These are phyloP conservation scores for Liasis olivaceus DNA, from an alignment of 2,797 vertebrate genomes.

Conservation along the genomic window DNA sequence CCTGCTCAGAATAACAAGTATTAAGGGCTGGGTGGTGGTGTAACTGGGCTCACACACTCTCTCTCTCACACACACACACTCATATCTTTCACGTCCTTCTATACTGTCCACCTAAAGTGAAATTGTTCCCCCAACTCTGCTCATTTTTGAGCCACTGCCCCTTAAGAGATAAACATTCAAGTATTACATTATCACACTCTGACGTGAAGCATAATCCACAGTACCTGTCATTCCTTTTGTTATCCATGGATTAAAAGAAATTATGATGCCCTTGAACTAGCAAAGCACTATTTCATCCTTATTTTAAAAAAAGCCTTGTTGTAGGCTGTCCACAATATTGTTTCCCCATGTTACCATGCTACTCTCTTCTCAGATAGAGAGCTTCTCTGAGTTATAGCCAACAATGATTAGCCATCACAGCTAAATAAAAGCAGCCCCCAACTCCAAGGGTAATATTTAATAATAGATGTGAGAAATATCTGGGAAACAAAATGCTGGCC, in stretches of 20 bases:
- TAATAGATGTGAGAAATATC: background rate
- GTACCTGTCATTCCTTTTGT: background rate
- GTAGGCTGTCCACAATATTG: background rate
- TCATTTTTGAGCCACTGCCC: no score
- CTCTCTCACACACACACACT: background rate
- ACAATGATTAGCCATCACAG: background rate
- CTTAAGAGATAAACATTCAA: background rate
- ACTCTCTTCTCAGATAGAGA: background rate
- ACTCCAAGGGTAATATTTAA: background rate
- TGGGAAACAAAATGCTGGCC: background rate
- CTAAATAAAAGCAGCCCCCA: background rate
- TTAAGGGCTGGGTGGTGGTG: background rate
- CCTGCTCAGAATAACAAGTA: constrained; percentile 37
- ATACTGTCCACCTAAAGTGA: background rate
- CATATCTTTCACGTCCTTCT: background rate
- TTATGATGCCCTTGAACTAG: background rate
- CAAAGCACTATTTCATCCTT: background rate
- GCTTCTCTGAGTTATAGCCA: background rate
- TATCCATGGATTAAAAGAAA: background rate
- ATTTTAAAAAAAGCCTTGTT: background rate
- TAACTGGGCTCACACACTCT: background rate
- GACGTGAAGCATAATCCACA: background rate
- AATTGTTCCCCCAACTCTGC: background rate
- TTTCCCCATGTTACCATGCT: background rate
- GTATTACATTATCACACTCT: background rate